Conservation (phyloP, 1,140 invertebrate species). For the Camponotus floridanus region DNA sequence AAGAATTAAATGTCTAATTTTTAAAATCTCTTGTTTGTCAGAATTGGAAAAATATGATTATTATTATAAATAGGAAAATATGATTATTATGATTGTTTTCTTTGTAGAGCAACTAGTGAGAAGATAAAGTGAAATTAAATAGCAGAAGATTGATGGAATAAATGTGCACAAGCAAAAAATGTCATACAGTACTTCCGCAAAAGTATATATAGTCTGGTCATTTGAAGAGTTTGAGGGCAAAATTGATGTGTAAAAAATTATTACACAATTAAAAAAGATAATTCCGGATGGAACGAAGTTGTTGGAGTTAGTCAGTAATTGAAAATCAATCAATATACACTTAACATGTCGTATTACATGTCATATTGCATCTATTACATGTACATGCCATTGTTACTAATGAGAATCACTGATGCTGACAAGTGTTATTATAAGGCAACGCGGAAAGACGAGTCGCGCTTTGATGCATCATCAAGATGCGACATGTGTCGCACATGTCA, state of each 20-base stretch:
- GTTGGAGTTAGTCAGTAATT: not conserved
- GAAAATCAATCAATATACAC: not conserved
- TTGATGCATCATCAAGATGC: not conserved
- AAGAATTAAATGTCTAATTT: not conserved
- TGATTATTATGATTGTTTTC: too few relatives aligned
- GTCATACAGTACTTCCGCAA: not conserved
- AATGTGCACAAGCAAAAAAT: not conserved
- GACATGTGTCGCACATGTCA: not conserved
- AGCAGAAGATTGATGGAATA: not conserved
- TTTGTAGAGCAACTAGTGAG: not conserved
- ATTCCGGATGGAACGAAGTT: not conserved
- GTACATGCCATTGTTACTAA: not conserved
- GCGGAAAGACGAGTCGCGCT: not conserved
- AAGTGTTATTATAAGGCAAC: not conserved
- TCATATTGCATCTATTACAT: not conserved
- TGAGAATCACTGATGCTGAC: conserved; percentile 68
- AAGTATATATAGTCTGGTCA: not conserved
- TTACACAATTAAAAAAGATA: not conserved
- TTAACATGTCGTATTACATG: not conserved
- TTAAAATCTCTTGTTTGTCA: not conserved
- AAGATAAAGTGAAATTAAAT: conserved; percentile 8
- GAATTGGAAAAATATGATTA: not conserved
- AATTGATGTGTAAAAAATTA: not conserved
- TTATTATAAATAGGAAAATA: not conserved
- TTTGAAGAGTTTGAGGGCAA: not conserved